Evolutionary conservation across 2,888 invertebrate genomes (phyloP), one percentile per base, ranked within the genome.

Genomic region (Clunio marinus): DNA sequence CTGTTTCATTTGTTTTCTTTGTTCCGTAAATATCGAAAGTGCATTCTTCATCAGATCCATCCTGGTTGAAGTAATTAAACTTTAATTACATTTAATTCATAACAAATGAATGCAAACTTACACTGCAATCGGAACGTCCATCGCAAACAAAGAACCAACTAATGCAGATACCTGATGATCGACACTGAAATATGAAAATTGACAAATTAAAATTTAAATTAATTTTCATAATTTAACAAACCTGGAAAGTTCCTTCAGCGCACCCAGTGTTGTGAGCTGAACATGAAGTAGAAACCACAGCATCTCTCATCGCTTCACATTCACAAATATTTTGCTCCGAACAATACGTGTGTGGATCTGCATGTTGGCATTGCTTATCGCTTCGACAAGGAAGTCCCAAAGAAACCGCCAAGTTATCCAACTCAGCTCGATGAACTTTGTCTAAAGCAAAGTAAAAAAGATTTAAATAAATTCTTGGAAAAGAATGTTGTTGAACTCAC

Each of bases 141-240:
- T 94, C 93, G 77, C 94, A 94, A 2, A 94, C 91, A 78, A 93
- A 93, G 82, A 91, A 93, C 93, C 93, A 93, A 73, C 92, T 93
- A 75, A 94, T 90, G 77, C 94, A 94, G 13, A 85, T 83, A 1
- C 94, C 94, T 65, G 88, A 88, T 66, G 89, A 89, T 28, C 88
- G 88, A 76, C 94, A 94, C 88, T 94, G 81, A 67, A 81, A 79
- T 65, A 67, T 55, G 45, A 60, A 68, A 57, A 27, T 57, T 32
- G 45, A 20, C 62, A 65, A 20, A 60, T 37, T 41, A 46, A 57
- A 32, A 20, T 25, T 67, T 67, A 71, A 70, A 69, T 70, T 69
- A 55, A 24, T 70, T 71, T 69, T 70, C 69, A 69, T 22, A 51
- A 32, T 57, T 13, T 45, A 28, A 65, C 35, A 62, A 17, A 57